Conservation (phyloP, 2,888 invertebrate genomes). For the Metacarcinus magister region DNA sequence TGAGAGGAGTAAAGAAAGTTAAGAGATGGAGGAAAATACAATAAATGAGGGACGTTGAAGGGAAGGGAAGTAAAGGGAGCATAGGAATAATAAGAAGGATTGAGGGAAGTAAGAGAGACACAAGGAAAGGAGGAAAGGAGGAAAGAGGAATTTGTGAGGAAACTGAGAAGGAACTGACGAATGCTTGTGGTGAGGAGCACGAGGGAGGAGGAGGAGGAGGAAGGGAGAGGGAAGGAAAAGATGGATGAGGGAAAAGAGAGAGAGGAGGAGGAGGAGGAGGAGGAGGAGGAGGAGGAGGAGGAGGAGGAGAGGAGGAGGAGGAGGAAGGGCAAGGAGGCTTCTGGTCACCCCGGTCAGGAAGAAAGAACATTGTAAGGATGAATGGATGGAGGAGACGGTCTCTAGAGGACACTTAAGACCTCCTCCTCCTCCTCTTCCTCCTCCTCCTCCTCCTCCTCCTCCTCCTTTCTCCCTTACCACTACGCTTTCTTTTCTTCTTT, state of each 20-base stretch:
- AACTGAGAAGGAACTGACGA: not conserved
- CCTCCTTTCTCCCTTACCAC: not conserved
- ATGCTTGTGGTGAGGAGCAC: too few species aligned
- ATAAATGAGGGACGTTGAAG: not conserved
- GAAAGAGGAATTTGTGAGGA: not conserved
- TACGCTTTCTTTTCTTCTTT: conserved; percentile 21
- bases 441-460: conserved; percentile 23
- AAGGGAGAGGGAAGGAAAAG: not conserved
- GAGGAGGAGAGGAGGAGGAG: not conserved
- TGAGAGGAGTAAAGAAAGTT: not conserved
- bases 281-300: not conserved
- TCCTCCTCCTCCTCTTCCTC: not conserved
- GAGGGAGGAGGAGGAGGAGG: not conserved
- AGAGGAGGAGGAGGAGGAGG: not conserved
- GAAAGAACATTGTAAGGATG: not conserved
- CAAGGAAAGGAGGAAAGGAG: not conserved
- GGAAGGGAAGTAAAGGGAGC: not conserved
- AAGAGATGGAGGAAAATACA: not conserved
- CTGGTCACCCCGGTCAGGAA: conserved; percentile 30
- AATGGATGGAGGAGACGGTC: not conserved
- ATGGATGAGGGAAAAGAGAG: not conserved
- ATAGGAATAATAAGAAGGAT: not conserved
- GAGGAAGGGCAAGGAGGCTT: not conserved
- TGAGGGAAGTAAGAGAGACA: not conserved
- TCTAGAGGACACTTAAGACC: not conserved